These are phyloP conservation scores for Emydocephalus ijimae DNA, from an alignment of 2,113 vertebrate species.

Conservation along the genomic window DNA sequence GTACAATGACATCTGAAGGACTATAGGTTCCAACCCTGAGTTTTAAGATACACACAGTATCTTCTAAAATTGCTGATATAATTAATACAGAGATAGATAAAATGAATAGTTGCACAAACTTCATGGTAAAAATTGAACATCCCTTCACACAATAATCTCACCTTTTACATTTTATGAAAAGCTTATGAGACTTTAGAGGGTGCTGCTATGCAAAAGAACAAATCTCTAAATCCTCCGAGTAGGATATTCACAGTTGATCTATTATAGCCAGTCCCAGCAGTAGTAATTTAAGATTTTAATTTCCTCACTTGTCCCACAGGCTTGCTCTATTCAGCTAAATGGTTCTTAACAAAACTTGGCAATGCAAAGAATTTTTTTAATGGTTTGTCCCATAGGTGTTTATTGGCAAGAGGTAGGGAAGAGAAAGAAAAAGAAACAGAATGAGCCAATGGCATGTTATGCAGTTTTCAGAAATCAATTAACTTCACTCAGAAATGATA, in stretches of 20 bases:
- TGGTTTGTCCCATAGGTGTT: constrained; percentile 29
- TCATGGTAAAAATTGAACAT: constrained; percentile 62
- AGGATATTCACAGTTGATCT: constrained; percentile 54
- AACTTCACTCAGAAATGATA: background rate
- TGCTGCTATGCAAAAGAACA: constrained; percentile 57
- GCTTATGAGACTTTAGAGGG: constrained; percentile 59
- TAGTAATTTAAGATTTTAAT: constrained; percentile 68
- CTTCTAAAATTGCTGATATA: constrained; percentile 57
- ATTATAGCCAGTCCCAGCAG: constrained; percentile 51
- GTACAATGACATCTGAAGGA: background rate
- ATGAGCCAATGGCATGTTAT: constrained; percentile 1
- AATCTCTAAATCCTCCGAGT: constrained; percentile 55
- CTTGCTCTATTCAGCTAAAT: constrained; percentile 55
- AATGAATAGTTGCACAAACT: constrained; percentile 58
- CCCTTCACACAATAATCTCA: constrained; percentile 61
- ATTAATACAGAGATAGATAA: constrained; percentile 60
- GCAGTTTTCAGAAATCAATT: constrained; percentile 17
- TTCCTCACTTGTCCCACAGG: constrained; percentile 58
- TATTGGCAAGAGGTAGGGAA: constrained; percentile 16
- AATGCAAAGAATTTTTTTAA: constrained; percentile 43
- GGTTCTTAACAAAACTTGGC: constrained; percentile 41
- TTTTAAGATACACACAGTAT: constrained; percentile 39
- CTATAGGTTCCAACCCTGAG: background rate
- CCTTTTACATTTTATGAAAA: constrained; percentile 53
- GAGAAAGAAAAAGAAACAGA: background rate